Evolutionary conservation across 2,888 invertebrate genomes (phyloP).

Genomic region (Eupeodes luniger): DNA sequence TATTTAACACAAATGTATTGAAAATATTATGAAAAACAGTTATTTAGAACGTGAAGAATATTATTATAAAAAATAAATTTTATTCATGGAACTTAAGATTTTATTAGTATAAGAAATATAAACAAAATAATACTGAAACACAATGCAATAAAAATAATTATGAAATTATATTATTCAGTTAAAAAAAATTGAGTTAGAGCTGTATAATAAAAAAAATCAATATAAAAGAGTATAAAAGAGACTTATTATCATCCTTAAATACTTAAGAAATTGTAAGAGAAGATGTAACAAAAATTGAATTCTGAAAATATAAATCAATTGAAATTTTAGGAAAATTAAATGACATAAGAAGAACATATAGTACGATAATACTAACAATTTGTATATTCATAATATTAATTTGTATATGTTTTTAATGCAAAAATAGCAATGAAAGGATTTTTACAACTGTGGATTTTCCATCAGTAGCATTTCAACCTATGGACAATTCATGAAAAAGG

Average conservation of each 20-base stretch:
- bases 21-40: slow-evolving; percentile 1
- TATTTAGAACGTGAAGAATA: not conserved
- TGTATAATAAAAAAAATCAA: not conserved
- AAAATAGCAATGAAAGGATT: not conserved
- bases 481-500: not conserved
- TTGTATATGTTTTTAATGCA: not conserved
- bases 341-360: not conserved
- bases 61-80: slow-evolving; percentile 4
- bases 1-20: slow-evolving; percentile 8
- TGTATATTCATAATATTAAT: not conserved
- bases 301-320: not conserved
- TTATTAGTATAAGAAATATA: no score
- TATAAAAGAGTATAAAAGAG: not conserved
- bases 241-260: not conserved
- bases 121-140: no score
- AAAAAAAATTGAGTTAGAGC: no score
- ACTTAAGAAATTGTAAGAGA: not conserved
- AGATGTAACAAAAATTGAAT: not conserved
- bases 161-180: no score
- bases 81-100: not conserved
- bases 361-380: slow-evolving; percentile 8
- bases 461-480: not conserved
- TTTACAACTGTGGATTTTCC: slow-evolving; percentile 2
- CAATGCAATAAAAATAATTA: no score
- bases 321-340: not conserved